Conservation (phyloP, 1,140 invertebrate genomes). For the Carposina sasakii region DNA sequence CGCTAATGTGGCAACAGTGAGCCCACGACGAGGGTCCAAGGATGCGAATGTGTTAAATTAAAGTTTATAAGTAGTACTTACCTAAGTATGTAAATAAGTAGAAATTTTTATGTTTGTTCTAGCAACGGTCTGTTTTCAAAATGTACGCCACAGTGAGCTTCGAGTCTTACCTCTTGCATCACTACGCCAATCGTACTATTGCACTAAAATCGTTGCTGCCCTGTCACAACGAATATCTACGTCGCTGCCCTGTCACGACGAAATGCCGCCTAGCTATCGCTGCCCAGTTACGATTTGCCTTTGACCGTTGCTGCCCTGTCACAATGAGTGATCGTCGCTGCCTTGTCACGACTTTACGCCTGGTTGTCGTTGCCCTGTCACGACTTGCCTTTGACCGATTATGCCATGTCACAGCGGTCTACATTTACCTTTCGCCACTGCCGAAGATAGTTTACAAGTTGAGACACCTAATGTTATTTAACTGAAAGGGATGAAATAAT, state of each 20-base stretch:
- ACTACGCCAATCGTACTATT: neutral
- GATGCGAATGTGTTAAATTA: neutral
- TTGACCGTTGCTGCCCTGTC: neutral
- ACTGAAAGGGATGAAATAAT: too few species aligned
- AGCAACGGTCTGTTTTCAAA: neutral
- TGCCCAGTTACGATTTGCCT: neutral
- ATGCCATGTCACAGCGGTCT: constrained; percentile 5
- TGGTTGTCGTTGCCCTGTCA: neutral
- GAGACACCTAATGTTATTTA: too few species aligned
- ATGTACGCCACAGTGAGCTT: neutral
- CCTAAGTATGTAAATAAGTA: too few species aligned
- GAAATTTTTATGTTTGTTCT: too few species aligned
- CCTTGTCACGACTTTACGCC: neutral
- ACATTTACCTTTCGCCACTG: neutral
- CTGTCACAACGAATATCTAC: neutral
- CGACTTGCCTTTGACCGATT: neutral
- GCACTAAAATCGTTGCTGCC: neutral
- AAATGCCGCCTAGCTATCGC: too few species aligned
- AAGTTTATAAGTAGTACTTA: too few species aligned
- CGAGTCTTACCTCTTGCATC: neutral
- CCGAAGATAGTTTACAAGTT: too few species aligned
- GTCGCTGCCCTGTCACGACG: constrained; percentile 1
- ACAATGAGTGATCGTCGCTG: neutral
- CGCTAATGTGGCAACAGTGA: too few species aligned
- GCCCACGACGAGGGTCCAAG: too few species aligned